These are phyloP conservation scores for Sarcophaga caerulescens DNA, from an alignment of 2,888 invertebrate species.

Conservation along the genomic window DNA sequence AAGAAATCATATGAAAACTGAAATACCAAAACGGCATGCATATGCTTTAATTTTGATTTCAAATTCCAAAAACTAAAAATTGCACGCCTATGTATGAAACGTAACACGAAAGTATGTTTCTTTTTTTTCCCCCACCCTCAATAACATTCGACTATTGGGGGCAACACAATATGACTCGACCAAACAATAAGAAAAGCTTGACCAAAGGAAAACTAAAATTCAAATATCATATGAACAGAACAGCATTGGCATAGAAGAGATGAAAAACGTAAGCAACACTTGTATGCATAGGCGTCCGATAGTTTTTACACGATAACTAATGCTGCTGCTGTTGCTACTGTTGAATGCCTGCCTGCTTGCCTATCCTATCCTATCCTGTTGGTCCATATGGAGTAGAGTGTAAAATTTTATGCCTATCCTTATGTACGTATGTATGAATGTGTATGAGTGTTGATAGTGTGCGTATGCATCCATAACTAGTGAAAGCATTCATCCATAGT, in stretches of 20 bases:
- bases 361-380: not conserved
- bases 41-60: too few species aligned
- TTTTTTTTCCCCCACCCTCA: not conserved
- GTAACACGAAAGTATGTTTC: slow-evolving; percentile 47
- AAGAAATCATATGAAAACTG: too few species aligned
- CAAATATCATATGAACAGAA: not conserved
- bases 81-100: slow-evolving; percentile 39
- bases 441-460: slow-evolving; percentile 3
- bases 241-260: not conserved
- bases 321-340: not conserved
- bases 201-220: slow-evolving; percentile 9
- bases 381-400: not conserved
- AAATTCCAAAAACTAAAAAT: too few species aligned
- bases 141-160: slow-evolving; percentile 25
- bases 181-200: not conserved
- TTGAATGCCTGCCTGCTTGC: slow-evolving; percentile 3
- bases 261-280: slow-evolving; percentile 27
- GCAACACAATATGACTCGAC: slow-evolving; percentile 17
- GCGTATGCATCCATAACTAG: slow-evolving; percentile 9
- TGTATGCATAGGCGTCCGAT: slow-evolving; percentile 6
- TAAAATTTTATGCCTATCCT: not conserved
- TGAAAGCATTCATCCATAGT: slow-evolving; percentile 51
- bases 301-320: not conserved
- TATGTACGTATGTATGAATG: not conserved
- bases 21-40: too few species aligned